Evolutionary conservation across 2,113 vertebrate species (phyloP), one percentile per base, ranked within the genome.

Genomic region (Zootoca vivipara): DNA sequence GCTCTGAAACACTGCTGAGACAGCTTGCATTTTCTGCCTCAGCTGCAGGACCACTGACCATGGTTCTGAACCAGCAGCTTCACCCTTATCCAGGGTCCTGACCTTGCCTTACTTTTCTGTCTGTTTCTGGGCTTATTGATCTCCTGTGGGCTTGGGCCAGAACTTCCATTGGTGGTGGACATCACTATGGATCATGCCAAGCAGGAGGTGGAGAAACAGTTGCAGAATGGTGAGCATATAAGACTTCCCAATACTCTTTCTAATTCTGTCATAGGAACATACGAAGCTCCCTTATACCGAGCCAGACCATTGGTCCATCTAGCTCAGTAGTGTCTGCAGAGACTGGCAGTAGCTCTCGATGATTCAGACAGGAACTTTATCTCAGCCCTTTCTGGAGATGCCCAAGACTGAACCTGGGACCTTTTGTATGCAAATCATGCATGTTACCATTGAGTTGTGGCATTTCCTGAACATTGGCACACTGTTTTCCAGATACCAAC

Each of bases 401-500:
- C 22, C 72, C 38, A 52, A 30, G 24, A 65, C 20, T 30, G 28
- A 30, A 64, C 20, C 58, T 42, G 35, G 28, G 20, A 82, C 22
- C 24, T 65, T 33, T 82, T 40, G 24, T 3, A 46, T 46, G 10
- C 12, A 46, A 85, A 64, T 2, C 73, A 16, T 16, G 28, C 18
- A 7, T 28, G 28, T 13, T 56, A 42, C 3, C 69, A 70, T 30
- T n/a, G 30, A 84, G 22, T 30, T 35, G 58, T 38, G 35, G 22
- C 4, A 16, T 77, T 64, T 77, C 35, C 33, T 30, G 5, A 28
- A 10, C 73, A 5, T 33, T 28, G 28, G 38, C 46, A 65, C 24
- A 1, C 8, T 1, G 0, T 82, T 67, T 82, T 75, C 8, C 0
- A 2, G 2, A 2, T 70, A 0, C 46, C 95, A 95, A 98, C 98